Evolutionary conservation across 37 sponge, comb jelly and placozoan species (phyloP), one percentile per base, ranked within the genome.

Genomic region (Petrosia ficiformis): DNA sequence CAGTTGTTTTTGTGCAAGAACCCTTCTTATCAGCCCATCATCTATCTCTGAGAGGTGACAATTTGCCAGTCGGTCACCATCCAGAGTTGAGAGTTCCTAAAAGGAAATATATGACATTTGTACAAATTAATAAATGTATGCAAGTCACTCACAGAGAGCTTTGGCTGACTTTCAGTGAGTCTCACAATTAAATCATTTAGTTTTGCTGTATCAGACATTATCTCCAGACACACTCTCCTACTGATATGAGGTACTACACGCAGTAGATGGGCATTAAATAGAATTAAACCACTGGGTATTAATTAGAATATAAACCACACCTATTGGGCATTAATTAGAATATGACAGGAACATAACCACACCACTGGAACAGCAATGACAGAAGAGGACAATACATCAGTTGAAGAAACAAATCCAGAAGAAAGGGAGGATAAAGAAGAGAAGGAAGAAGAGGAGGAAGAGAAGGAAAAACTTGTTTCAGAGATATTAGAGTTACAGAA

Each of bases 401-500:
- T 48, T 19, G 54, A 8, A 48, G 54, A 48, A 48, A 48, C n/a
- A n/a, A n/a, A n/a, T n/a, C n/a, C n/a, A n/a, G n/a, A 48, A 48
- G 54, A 14, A 48, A 48, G 14, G 14, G 54, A 48, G 14, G 54
- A 48, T 48, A 48, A 14, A 19, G 14, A 48, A 48, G 54, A 48
- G 54, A 8, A 8, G 14, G 54, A 48, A 48, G 14, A 48, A 8
- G 8, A 14, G 8, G 8, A 19, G 14, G 57, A 44, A 39, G 78
- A 69, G 44, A 91, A 91, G 67, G 82, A 82, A 14, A 86, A 74
- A 31, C 76, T 91, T 42, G 86, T 91, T 5, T 60, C 37, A 31
- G 54, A 78, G 14, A 81, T 91, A 0, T 68, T 91, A 34, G 78
- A 91, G 57, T 87, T 91, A 3, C 91, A 91, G 52, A 91, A 77